Percentiles rank a stretch among this genome's conserved stretches.
Conservation (phyloP, 2,888 invertebrate genomes). For the Nysson spinosus region DNA sequence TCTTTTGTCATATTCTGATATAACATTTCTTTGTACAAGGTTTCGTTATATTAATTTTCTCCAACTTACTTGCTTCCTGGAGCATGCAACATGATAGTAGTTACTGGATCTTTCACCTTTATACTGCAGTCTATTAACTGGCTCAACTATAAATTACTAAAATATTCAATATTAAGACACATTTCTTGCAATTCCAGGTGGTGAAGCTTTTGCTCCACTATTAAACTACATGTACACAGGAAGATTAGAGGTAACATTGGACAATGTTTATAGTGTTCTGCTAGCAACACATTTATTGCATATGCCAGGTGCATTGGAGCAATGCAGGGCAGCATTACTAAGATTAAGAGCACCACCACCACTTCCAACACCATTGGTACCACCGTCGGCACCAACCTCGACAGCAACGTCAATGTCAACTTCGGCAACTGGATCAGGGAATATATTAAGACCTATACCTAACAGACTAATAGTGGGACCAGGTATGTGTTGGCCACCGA, state of each 20-base stretch:
- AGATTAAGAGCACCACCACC: slow-evolving; percentile 77
- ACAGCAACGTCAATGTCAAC: slow-evolving; percentile 66
- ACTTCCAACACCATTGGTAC: slow-evolving; percentile 73
- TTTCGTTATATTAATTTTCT: too few species aligned
- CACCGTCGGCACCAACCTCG: slow-evolving; percentile 50
- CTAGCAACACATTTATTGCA: slow-evolving; percentile 85
- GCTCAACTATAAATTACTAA: not conserved
- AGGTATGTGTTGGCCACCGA: slow-evolving; percentile 67
- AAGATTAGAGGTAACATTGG: slow-evolving; percentile 83
- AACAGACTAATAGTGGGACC: slow-evolving; percentile 71
- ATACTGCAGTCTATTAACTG: too few species aligned
- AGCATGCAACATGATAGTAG: too few species aligned
- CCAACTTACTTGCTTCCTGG: too few species aligned
- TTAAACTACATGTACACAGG: slow-evolving; percentile 88
- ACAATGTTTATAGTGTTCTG: slow-evolving; percentile 85
- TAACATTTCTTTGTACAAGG: too few species aligned
- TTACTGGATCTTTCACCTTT: too few species aligned
- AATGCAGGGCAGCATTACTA: slow-evolving; percentile 82
- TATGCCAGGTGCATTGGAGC: slow-evolving; percentile 85
- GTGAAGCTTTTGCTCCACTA: slow-evolving; percentile 81
- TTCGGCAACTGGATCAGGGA: slow-evolving; percentile 58
- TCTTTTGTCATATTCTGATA: too few species aligned
- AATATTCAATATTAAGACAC: not conserved
- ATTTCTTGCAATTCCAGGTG: slow-evolving; percentile 59
- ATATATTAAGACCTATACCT: slow-evolving; percentile 72